These are phyloP conservation scores for Xyrichtys novacula DNA, from an alignment of 2,797 vertebrate species.

Conservation along the genomic window DNA sequence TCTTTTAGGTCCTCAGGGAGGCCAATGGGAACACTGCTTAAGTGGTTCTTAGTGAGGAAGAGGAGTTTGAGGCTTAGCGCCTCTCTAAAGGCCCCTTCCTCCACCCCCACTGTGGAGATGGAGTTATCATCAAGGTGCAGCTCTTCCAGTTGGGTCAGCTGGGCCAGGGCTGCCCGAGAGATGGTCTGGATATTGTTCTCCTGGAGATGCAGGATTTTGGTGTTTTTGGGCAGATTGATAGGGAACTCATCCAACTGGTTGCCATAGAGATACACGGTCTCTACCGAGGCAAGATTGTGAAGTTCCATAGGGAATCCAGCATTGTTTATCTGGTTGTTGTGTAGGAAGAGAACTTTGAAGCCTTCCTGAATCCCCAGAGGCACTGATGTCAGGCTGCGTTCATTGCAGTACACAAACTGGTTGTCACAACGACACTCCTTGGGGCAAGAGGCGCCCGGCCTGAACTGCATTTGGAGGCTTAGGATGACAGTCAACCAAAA, in stretches of 20 bases:
- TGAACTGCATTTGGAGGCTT: conserved; percentile 91
- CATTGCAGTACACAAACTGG: conserved; percentile 97
- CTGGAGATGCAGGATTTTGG: conserved; percentile 93
- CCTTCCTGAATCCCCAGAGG: conserved; percentile 98
- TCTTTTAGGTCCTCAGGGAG: conserved; percentile 94
- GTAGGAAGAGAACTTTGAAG: conserved; percentile 95
- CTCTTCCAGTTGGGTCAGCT: conserved; percentile 93
- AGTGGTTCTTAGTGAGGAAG: conserved; percentile 97
- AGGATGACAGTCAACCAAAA: conserved; percentile 92
- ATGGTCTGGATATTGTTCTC: conserved; percentile 99
- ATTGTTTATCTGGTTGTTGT: conserved; percentile 99
- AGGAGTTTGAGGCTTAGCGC: conserved; percentile 95
- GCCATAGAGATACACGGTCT: conserved; percentile 95
- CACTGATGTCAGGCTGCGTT: conserved; percentile 98
- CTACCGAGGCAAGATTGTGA: conserved; percentile 93
- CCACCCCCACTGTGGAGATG: conserved; percentile 97
- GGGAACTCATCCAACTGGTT: conserved; percentile 99
- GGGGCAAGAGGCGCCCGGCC: conserved; percentile 89
- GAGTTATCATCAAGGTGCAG: conserved; percentile 98
- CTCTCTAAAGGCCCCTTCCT: conserved; percentile 96
- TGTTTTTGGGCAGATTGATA: conserved; percentile 96
- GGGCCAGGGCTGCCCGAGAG: conserved; percentile 93
- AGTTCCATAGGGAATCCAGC: conserved; percentile 96
- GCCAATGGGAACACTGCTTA: conserved; percentile 97
- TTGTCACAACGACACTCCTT: conserved; percentile 96